Base-by-base conservation (phyloP, 2,113 vertebrate species). In the Anser brachyrhynchus region DNA sequence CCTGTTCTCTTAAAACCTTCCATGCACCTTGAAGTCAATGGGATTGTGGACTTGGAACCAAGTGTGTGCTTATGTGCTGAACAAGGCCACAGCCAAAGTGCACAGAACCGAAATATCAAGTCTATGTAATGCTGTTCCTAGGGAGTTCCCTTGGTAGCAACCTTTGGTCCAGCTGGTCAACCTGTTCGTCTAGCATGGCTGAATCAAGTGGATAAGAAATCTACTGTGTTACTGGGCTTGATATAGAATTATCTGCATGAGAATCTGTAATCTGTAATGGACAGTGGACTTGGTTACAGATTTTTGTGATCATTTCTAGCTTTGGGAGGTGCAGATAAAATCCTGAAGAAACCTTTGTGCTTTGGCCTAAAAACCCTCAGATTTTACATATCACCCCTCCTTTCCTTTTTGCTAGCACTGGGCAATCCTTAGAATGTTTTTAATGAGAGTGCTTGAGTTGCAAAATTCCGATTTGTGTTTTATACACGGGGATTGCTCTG, bases 391-490 rank as follows among this genome's bases (percentile, higher is more conserved):
- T 84, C 58, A 73, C 87, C 58, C 22, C 7, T 81, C 20, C 41
- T 89, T 86, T 86, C 76, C 59, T 77, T 84, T 66, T 73, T 49
- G 64, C 51, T 81, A 84, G 43, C 26, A 39, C 10, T 59, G 54
- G 22, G 4, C 2, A 3, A 73, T 77, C n/a, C 37, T 77, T 64
- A 43, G 67, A 75, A 84, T 72, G 58, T 67, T 90, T 90, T 80
- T 58, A 90, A 58, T 72, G 65, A n/a, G 72, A 77, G 31, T 72
- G 37, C 54, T 90, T 81, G 74, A 73, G 58, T 83, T 84, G 92
- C 78, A 87, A 76, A 92, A 90, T 89, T 80, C 77, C 43, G 41
- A 84, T 92, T 79, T 87, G 73, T 66, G 14, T 87, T 90, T 92
- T 90, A 54, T 69, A 41, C 54, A 2, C 23, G 64, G 23, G 22